Evolutionary conservation across 2,797 vertebrate species (phyloP).

Genomic region (Eulemur albifrons): DNA sequence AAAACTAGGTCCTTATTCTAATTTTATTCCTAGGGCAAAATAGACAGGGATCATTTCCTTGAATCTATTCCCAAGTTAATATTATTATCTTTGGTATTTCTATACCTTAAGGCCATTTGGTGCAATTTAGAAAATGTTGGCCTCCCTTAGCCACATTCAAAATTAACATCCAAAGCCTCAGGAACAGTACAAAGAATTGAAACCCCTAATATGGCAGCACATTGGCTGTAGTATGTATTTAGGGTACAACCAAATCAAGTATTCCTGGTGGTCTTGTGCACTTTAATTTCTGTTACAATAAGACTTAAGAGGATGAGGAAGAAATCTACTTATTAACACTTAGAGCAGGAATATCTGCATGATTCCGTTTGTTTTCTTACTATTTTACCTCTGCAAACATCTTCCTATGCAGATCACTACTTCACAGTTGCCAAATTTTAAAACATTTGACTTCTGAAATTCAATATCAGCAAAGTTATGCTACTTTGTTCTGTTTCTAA

Average conservation of each 20-base stretch:
- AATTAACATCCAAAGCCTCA: conserved; percentile 70
- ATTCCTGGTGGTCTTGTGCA: conserved; percentile 82
- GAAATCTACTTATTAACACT: conserved; percentile 77
- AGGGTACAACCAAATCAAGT: conserved; percentile 74
- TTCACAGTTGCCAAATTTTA: conserved; percentile 83
- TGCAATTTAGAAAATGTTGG: conserved; percentile 74
- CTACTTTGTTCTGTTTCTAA: conserved; percentile 77
- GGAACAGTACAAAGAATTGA: conserved; percentile 47
- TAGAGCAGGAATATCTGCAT: conserved; percentile 78
- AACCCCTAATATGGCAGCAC: conserved; percentile 66
- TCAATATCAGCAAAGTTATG: conserved; percentile 75
- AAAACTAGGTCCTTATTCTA: conserved; percentile 63
- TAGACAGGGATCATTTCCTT: conserved; percentile 53
- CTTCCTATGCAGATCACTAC: conserved; percentile 75
- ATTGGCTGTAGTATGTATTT: conserved; percentile 52
- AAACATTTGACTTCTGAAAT: conserved; percentile 69
- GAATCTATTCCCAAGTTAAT: conserved; percentile 48
- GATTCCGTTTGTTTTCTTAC: conserved; percentile 73
- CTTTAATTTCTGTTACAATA: conserved; percentile 84
- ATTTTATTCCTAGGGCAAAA: conserved; percentile 59
- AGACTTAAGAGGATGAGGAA: conserved; percentile 68
- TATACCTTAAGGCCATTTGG: conserved; percentile 69
- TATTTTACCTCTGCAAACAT: conserved; percentile 76
- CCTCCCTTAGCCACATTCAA: conserved; percentile 50
- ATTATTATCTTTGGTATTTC: conserved; percentile 57